phyloP scores from a whole-genome alignment of 2,113 vertebrate species.

The Cheirogaleus medius region DNA sequence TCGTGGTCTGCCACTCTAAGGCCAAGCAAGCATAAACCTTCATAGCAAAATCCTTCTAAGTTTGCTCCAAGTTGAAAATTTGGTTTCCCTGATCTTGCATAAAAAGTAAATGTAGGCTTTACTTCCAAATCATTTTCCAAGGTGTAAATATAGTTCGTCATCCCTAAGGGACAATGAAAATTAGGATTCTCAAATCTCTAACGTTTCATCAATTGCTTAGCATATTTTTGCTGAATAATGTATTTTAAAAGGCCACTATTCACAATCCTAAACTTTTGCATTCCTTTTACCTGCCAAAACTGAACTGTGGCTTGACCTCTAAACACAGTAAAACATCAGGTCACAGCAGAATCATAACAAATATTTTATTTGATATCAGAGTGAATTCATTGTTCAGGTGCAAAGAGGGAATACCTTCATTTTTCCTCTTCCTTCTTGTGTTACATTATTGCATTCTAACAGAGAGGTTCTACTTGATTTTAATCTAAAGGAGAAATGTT shows the following conservation, averaged over 20 bases:
- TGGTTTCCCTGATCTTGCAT: neutral
- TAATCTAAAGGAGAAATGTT: neutral
- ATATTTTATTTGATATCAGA: slow-evolving; percentile 13
- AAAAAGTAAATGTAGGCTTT: neutral
- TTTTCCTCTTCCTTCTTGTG: neutral
- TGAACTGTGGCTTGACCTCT: neutral
- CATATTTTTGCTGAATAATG: neutral
- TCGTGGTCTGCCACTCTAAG: neutral
- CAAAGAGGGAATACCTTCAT: neutral
- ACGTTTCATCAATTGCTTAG: neutral
- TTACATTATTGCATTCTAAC: neutral
- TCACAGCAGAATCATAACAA: neutral
- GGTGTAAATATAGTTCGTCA: neutral
- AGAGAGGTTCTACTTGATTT: neutral
- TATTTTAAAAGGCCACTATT: neutral
- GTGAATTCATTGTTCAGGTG: neutral
- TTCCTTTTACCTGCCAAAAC: neutral
- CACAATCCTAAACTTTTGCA: neutral
- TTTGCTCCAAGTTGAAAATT: neutral
- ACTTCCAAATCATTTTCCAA: neutral
- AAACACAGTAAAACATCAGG: neutral
- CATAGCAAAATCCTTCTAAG: neutral
- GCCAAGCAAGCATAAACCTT: neutral
- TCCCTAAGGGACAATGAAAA: neutral
- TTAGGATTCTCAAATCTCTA: neutral